Evolutionary conservation across 30 jellyfish, hydroid and myxozoan species (phyloP).

Genomic region (Cassiopea andromeda): DNA sequence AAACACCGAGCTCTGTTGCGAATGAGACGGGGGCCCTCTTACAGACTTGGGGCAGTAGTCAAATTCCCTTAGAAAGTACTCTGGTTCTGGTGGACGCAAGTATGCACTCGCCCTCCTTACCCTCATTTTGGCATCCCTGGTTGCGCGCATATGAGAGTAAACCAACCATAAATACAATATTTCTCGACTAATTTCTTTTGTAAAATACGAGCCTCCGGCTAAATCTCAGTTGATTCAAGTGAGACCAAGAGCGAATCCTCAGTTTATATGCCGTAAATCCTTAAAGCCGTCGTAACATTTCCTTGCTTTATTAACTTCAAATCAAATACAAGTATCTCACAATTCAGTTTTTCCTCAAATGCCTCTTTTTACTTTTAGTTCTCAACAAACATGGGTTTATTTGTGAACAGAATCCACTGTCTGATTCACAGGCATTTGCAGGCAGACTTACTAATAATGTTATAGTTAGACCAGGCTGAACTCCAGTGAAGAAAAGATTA

Average conservation of each 20-base stretch:
- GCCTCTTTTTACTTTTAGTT: neutral
- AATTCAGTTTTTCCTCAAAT: neutral
- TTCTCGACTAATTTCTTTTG: neutral
- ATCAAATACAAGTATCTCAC: neutral
- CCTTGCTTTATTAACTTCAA: neutral
- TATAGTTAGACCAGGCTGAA: neutral
- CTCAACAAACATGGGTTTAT: neutral
- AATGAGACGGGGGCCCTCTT: neutral
- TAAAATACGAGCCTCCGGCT: neutral
- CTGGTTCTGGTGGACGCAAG: no score
- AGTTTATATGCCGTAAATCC: neutral
- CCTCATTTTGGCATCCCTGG: no score
- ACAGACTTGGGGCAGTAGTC: no score
- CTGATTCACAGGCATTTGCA: neutral
- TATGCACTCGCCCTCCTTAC: no score
- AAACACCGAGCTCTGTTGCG: neutral
- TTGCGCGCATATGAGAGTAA: neutral
- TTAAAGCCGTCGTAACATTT: neutral
- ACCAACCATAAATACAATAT: neutral
- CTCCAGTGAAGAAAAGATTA: neutral
- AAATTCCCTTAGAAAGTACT: no score
- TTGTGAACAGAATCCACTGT: neutral
- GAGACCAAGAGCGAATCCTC: neutral
- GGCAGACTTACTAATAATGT: neutral
- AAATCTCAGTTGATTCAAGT: neutral